Base-by-base conservation (phyloP, 2,113 vertebrate genomes). In the Phrynosoma platyrhinos region DNA sequence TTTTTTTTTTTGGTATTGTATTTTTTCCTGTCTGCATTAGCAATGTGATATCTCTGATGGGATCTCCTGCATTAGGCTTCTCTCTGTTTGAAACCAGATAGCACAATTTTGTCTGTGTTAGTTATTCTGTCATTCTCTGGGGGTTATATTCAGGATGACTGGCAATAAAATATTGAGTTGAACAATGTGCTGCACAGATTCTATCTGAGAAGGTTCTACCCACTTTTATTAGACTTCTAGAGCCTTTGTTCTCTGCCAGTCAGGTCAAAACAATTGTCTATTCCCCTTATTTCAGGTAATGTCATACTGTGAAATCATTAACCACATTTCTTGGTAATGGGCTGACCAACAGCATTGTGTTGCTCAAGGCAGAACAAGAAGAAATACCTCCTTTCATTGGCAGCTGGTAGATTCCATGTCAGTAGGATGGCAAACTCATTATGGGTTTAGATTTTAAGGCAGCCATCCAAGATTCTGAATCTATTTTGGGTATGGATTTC, bases 61-160 rank as follows among this genome's bases (percentile, higher is more conserved):
- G n/a, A 42, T 69, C 86, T 89, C 1, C 83, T 86, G 85, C 27
- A 13, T 66, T 81, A 94, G 75, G 36, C 88, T 92, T 94, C n/a
- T 86, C 40, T 93, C 86, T 86, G 4, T 88, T 84, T 91, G 89
- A 94, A 94, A 80, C 79, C 89, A 90, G 87, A 90, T 86, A 84
- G 82, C 85, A 25, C 79, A 84, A 32, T 1, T 2, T 88, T 92
- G 30, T 91, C 81, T 92, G 40, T 93, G 89, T 74, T 90, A 88
- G 86, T 90, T 86, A 83, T 78, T 90, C 87, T 89, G 89, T 92
- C 40, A 64, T 90, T 77, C 21, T 13, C 2, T 0, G 42, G 36
- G 1, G 78, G 53, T 71, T 87, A 92, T 52, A 52, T 93, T 91
- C 83, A 78, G 53, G 76, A n/a, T 89, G 83, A 87, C 42, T 86